Conservation (phyloP, 2,888 invertebrate species). For the Timandra comae region DNA sequence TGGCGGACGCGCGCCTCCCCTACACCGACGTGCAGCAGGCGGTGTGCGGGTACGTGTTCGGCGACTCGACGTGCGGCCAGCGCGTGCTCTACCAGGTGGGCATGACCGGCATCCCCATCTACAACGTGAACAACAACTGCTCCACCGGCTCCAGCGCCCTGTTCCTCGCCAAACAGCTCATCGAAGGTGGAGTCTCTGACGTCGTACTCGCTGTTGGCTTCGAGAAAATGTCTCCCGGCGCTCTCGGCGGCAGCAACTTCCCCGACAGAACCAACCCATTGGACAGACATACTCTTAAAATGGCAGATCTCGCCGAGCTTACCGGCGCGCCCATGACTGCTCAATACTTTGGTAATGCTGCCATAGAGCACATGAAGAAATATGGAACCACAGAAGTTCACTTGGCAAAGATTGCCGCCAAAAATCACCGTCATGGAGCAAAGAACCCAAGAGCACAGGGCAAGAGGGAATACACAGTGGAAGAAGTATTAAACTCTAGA, state of each 20-base stretch:
- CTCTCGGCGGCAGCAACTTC: conserved; percentile 84
- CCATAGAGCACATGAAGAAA: conserved; percentile 95
- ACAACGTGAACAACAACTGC: conserved; percentile 99
- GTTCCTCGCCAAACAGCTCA: conserved; percentile 91
- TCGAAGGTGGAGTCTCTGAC: conserved; percentile 92
- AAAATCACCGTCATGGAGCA: conserved; percentile 97
- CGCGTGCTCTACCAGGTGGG: conserved; percentile 95
- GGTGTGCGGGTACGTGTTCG: conserved; percentile 94
- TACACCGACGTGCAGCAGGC: conserved; percentile 91
- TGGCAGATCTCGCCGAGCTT: conserved; percentile 89
- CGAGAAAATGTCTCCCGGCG: conserved; percentile 98
- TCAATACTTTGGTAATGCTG: conserved; percentile 98
- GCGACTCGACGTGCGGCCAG: conserved; percentile 97
- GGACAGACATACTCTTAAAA: conserved; percentile 90
- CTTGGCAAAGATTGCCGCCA: conserved; percentile 97
- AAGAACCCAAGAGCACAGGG: conserved; percentile 99
- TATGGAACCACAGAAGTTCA: conserved; percentile 96
- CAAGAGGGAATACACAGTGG: conserved; percentile 91
- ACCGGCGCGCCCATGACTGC: conserved; percentile 91
- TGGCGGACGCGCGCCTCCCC: conserved; percentile 87
- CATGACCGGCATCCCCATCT: conserved; percentile 97
- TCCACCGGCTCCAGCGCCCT: conserved; percentile 97
- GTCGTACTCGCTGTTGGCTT: conserved; percentile 96
- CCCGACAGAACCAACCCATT: conserved; percentile 91
- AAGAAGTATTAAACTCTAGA: conserved; percentile 93